phyloP scores from a whole-genome alignment of 2,113 vertebrate species.

The Buteo buteo region DNA sequence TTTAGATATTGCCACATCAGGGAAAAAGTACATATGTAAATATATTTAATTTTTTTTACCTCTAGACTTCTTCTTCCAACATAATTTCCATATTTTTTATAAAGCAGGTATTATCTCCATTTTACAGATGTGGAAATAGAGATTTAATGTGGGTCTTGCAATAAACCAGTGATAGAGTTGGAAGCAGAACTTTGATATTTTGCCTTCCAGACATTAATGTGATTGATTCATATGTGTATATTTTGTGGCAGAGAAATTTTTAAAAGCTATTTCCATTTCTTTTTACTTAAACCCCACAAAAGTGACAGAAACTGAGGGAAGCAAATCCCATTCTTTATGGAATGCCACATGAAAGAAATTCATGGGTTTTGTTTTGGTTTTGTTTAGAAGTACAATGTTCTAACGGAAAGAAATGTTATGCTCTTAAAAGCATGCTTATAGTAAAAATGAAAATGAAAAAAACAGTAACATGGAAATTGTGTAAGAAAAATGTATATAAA shows the following conservation, averaged over 20 bases:
- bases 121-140: neutral
- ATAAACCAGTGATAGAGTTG: neutral
- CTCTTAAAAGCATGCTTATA: neutral
- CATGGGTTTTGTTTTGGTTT: neutral
- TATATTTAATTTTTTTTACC: neutral
- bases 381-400: neutral
- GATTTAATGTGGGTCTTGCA: neutral
- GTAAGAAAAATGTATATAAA: neutral
- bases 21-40: neutral
- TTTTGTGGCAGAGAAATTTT: neutral
- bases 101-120: neutral
- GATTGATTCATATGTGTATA: neutral
- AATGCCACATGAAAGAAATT: neutral
- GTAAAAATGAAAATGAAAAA: neutral
- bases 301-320: neutral
- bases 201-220: constrained; percentile 1
- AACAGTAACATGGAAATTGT: neutral
- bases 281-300: neutral
- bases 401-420: neutral
- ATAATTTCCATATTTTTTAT: neutral
- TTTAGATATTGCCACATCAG: neutral
- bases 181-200: constrained; percentile 10
- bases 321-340: neutral
- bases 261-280: neutral
- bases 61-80: neutral